Evolutionary conservation across 2,113 vertebrate species (phyloP).

Genomic region (Nicator chloris): DNA sequence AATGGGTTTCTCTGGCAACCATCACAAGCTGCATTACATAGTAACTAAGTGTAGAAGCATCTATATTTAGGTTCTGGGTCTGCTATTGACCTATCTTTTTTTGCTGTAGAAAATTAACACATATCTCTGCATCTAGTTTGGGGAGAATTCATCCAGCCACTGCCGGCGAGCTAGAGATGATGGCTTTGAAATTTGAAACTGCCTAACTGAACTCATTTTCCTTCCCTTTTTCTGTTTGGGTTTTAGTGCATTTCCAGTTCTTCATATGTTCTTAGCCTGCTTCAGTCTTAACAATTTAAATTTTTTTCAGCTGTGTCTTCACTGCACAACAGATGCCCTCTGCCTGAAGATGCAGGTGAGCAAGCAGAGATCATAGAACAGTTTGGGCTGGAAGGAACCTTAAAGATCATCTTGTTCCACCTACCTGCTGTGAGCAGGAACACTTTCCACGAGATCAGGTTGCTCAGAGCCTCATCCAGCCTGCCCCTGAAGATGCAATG

Average conservation of each 20-base stretch:
- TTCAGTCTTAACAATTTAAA: background rate
- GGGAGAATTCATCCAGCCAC: background rate
- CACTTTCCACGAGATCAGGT: background rate
- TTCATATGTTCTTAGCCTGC: background rate
- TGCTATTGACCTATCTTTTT: constrained; percentile 26
- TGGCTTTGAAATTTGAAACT: background rate
- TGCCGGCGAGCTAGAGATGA: accelerated
- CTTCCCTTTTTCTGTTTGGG: background rate
- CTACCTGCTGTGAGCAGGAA: background rate
- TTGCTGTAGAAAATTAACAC: background rate
- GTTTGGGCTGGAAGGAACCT: background rate
- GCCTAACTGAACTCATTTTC: background rate
- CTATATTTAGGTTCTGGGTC: constrained; percentile 57
- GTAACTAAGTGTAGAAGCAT: constrained; percentile 52
- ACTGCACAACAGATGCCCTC: background rate
- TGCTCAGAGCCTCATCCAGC: background rate
- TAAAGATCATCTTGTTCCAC: background rate
- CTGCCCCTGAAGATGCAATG: background rate
- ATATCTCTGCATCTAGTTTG: background rate
- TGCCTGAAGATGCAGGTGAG: background rate
- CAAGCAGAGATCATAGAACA: accelerated
- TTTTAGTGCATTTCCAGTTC: background rate
- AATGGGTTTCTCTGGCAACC: constrained; percentile 70
- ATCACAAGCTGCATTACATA: constrained; percentile 49
- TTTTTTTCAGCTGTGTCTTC: background rate